Evolutionary conservation across 2,113 vertebrate genomes (phyloP), one percentile per base, ranked within the genome.

Genomic region (Trematomus loennbergii): DNA sequence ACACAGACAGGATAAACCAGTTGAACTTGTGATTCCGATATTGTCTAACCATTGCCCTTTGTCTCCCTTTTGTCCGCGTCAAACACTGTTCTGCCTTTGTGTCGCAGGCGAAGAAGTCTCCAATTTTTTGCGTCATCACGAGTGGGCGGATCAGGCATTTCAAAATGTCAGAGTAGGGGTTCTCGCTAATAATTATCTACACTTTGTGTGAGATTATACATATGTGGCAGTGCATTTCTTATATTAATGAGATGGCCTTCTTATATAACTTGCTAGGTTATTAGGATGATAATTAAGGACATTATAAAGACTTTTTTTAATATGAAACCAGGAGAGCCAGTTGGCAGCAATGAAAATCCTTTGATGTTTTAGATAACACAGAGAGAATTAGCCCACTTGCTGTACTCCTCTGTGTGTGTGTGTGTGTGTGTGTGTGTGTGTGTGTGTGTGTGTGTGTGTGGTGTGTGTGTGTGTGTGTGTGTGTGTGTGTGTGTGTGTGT

Each of bases 21-120:
- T 59, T n/a, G 22, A 9, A 17, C 53, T 66, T 18, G 20, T 64
- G 15, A 66, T 58, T 29, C 15, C 5, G 1, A 6, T 50, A 9
- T 59, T 36, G 10, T 36, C 58, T 16, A 2, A 60, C 49, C 36
- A 50, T 60, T 55, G 48, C 53, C 29, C 36, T 73, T 22, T 60
- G 45, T 36, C 20, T 76, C 64, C 15, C 49, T 17, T 72, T 73
- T 62, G 73, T 71, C 29, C 17, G 22, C 3, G 11, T 63, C 6
- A 0, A 2, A 25, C 48, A 89, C 74, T 87, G 67, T 50, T 0
- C 18, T 1, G 29, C 43, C 78, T 90, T 92, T 86, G 87, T 92
- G 36, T 17, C 2, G 22, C 16, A 49, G 77, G 65, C 18, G 65
- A 82, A 73, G 63, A 12, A 22, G 61, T 64, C 65, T 20, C 45